Percentiles rank a stretch among this genome's conserved stretches.
These are phyloP conservation scores for Beroe ovata DNA, from an alignment of 37 sponge, comb jelly and placozoan genomes.

Conservation along the genomic window DNA sequence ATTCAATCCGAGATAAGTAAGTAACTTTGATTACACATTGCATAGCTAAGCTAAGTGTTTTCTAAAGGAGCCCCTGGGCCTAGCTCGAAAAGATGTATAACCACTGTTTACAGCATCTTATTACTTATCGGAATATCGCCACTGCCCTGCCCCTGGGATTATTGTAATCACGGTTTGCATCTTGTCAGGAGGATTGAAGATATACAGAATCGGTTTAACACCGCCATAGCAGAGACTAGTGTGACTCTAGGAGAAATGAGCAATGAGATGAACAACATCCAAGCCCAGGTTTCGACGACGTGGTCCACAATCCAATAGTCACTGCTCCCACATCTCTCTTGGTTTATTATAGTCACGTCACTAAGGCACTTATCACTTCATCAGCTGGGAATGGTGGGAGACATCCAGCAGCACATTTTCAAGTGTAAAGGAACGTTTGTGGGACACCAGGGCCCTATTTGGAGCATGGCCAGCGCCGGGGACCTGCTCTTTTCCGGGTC, in stretches of 20 bases:
- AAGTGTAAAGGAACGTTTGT: slow-evolving; percentile 98
- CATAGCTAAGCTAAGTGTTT: no score
- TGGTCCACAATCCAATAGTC: no score
- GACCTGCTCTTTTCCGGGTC: slow-evolving; percentile 92
- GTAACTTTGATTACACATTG: slow-evolving; percentile 3
- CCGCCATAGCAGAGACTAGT: neutral
- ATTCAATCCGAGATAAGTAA: neutral
- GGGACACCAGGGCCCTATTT: slow-evolving; percentile 95
- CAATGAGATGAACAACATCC: slow-evolving; percentile 49
- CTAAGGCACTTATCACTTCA: neutral
- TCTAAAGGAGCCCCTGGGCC: no score
- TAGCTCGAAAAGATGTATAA: no score
- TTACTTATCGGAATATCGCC: no score
- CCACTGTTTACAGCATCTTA: no score
- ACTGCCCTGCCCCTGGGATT: no score
- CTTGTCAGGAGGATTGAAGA: neutral
- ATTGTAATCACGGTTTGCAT: neutral
- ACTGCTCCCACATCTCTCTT: no score
- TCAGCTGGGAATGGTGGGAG: slow-evolving; percentile 38
- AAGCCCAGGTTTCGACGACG: slow-evolving; percentile 11
- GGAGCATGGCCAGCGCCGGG: slow-evolving; percentile 81
- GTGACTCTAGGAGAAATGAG: slow-evolving; percentile 9
- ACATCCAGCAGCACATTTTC: slow-evolving; percentile 77
- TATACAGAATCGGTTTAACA: neutral
- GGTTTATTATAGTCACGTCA: neutral